Conservation (phyloP, 2,888 invertebrate species). For the Drosophila buzzatii region DNA sequence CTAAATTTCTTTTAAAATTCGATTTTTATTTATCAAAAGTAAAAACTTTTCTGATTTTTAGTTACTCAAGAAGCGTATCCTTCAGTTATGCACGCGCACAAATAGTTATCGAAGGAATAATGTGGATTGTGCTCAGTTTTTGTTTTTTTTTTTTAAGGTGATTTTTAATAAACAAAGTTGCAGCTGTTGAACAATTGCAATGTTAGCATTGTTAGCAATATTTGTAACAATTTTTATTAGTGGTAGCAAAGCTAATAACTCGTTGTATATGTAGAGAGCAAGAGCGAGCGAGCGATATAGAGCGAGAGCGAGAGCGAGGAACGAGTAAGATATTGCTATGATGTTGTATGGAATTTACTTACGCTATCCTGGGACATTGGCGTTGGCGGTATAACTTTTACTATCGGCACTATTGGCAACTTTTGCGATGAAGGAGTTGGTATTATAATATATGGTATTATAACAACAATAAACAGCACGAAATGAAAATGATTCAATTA, state of each 20-base stretch:
- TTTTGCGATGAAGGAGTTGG: slow-evolving; percentile 69
- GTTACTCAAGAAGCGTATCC: background rate
- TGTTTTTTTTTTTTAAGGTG: slow-evolving; percentile 5
- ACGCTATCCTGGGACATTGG: slow-evolving; percentile 76
- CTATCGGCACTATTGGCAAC: slow-evolving; percentile 80
- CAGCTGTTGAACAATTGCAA: slow-evolving; percentile 21
- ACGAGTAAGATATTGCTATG: slow-evolving; percentile 26
- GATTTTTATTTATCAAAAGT: no score
- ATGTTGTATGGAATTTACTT: slow-evolving; percentile 61
- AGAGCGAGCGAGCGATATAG: background rate
- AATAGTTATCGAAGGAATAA: background rate
- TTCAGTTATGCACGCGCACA: slow-evolving; percentile 12
- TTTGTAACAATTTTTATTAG: slow-evolving; percentile 11
- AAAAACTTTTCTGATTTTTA: background rate
- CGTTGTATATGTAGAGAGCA: slow-evolving; percentile 9
- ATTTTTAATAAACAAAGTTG: slow-evolving; percentile 9
- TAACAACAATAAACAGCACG: slow-evolving; percentile 49
- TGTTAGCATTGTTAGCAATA: slow-evolving; percentile 41
- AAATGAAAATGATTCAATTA: slow-evolving; percentile 64
- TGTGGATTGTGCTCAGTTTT: slow-evolving; percentile 16
- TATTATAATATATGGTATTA: slow-evolving; percentile 21
- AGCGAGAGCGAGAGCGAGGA: slow-evolving; percentile 18
- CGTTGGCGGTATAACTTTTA: slow-evolving; percentile 74
- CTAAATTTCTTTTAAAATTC: background rate
- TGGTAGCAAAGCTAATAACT: slow-evolving; percentile 42